Base-by-base conservation (phyloP, 2,888 invertebrate species). In the Dioctria linearis region DNA sequence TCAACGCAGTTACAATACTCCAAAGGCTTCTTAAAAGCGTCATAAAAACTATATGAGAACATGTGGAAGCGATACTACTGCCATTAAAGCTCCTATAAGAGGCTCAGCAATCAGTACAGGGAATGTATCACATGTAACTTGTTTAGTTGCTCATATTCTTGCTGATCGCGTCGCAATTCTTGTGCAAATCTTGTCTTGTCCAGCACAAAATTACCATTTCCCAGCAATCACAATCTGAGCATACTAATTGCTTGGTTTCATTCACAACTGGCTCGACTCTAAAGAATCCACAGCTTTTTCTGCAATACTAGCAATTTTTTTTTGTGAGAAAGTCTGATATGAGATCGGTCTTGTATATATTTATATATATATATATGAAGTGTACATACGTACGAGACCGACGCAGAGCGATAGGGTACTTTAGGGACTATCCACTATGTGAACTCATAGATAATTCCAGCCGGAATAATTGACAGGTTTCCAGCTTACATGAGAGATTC, bases 191-290 rank as follows among this genome's bases (percentile, higher is more conserved):
- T 59, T 40, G 73, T 73, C 76, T 76, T 63, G 76, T 61, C 54
- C 71, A 73, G 78, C 82, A 25, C 25, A 80, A 84, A 87, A 87
- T 87, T 87, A 87, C 87, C 87, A 87, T 87, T 87, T 88, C 86
- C 86, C 85, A 87, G 85, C 86, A 87, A 87, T 87, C 87, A 86
- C 87, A 87, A 88, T 88, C 88, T 85, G 84, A 85, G 87, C 86
- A 87, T 87, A 87, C 87, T 87, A 87, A 87, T 87, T 88, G 88
- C 82, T 69, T 54, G 71, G 75, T 66, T 78, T 80, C 75, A 82
- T 83, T 84, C 76, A 76, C 63, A 76, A 76, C 37, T 63, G 61
- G 49, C 59, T 61, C 59, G 37, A 63, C 61, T 46, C 49, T 2
- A 63, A 46, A 51, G 76, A 76, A 63, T 76, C 61, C 63, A 49